phyloP scores from a whole-genome alignment of 2,888 invertebrate species.

The Meghimatium bilineatum region DNA sequence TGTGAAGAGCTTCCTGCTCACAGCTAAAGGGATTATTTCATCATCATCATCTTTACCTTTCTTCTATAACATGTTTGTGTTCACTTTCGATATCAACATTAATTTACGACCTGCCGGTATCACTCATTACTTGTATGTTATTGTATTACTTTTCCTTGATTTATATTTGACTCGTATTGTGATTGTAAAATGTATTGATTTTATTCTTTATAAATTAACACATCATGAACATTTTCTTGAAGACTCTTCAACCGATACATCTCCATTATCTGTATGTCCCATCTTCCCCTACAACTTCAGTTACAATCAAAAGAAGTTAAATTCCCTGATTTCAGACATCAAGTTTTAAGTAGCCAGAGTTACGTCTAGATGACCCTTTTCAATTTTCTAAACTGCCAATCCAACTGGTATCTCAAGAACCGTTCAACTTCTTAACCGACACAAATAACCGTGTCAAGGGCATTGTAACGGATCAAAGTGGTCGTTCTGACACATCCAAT shows the following conservation, averaged over 20 bases:
- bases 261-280: neutral
- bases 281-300: neutral
- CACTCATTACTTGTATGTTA: too few relatives aligned
- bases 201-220: too few relatives aligned
- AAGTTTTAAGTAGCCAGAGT: conserved; percentile 6
- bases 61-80: too few relatives aligned
- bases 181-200: too few relatives aligned
- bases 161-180: too few relatives aligned
- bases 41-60: too few relatives aligned
- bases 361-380: neutral
- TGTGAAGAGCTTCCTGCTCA: too few relatives aligned
- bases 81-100: too few relatives aligned
- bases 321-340: neutral
- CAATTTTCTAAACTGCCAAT: conserved; percentile 8
- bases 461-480: conserved; percentile 30
- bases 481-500: conserved; percentile 38
- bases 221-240: too few relatives aligned
- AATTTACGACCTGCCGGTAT: too few relatives aligned
- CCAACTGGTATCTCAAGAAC: conserved; percentile 12
- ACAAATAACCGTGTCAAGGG: conserved; percentile 42
- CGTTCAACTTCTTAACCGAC: conserved; percentile 7
- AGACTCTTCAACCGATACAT: neutral
- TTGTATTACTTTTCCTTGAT: too few relatives aligned
- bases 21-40: too few relatives aligned
- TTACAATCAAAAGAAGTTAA: neutral